Evolutionary conservation across 2,888 invertebrate species (phyloP).

Genomic region (Euplexia lucipara): DNA sequence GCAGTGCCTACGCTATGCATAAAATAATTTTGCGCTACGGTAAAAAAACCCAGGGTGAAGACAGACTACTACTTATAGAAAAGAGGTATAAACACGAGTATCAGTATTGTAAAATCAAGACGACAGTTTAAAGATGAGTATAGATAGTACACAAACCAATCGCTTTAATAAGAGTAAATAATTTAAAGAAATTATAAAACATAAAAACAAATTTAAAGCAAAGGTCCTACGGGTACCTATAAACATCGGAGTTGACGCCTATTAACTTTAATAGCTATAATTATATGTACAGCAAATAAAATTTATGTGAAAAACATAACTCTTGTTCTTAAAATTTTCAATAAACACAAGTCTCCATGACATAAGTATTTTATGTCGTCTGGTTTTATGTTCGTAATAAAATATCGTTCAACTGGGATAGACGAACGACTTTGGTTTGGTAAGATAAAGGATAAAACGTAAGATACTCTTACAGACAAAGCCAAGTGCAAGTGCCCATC

Average conservation of each 20-base stretch:
- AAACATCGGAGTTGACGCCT: conserved; percentile 36
- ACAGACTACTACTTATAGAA: background rate
- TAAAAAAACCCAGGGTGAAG: background rate
- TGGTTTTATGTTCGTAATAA: conserved; percentile 53
- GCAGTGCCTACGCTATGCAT: background rate
- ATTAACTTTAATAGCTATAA: conserved; percentile 41
- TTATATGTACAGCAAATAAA: conserved; percentile 39
- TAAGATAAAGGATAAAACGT: conserved; percentile 3
- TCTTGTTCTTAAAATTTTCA: conserved; percentile 46
- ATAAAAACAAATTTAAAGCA: conserved; percentile 1
- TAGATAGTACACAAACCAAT: too few relatives aligned
- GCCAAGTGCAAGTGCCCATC: background rate
- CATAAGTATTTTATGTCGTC: conserved; percentile 44
- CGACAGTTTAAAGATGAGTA: background rate
- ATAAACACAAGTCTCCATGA: conserved; percentile 54
- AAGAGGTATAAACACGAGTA: background rate
- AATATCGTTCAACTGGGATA: conserved; percentile 29
- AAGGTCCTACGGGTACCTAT: conserved; percentile 15
- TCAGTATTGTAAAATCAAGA: background rate
- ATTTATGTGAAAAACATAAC: conserved; percentile 47
- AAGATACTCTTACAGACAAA: background rate
- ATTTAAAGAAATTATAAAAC: background rate
- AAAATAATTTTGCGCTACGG: background rate
- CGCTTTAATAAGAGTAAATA: too few relatives aligned
- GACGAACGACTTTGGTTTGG: conserved; percentile 22